A percentile compares a stretch with the other conserved stretches of the same genome.
Conservation (phyloP, 2,888 invertebrate species). For the Parnassius smintheus region DNA sequence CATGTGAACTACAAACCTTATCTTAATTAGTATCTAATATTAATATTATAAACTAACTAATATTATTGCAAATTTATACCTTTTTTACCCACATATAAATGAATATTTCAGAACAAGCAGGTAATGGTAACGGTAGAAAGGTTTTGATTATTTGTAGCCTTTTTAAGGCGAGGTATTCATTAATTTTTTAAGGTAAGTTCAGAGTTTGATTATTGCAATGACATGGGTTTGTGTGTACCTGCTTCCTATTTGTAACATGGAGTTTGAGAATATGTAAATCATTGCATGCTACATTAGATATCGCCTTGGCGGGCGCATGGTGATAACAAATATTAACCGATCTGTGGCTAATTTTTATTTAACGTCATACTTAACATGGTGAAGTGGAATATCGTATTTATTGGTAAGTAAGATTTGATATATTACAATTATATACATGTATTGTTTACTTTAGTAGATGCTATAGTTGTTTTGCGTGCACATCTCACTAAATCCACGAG, state of each 20-base stretch:
- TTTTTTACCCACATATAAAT: conserved; percentile 58
- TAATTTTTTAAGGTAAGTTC: conserved; percentile 58
- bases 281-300: conserved; percentile 58
- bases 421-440: conserved; percentile 34
- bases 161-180: conserved; percentile 65
- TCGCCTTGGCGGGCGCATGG: neutral
- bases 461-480: conserved; percentile 48
- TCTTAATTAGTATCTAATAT: conserved; percentile 69
- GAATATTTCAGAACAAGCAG: conserved; percentile 69
- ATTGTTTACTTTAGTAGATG: conserved; percentile 25
- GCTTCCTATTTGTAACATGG: conserved; percentile 61
- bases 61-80: conserved; percentile 64
- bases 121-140: conserved; percentile 68
- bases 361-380: conserved; percentile 44
- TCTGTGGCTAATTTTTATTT: conserved; percentile 52
- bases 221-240: conserved; percentile 45
- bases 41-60: conserved; percentile 77
- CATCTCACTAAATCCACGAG: conserved; percentile 40
- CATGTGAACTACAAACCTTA: conserved; percentile 78
- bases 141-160: conserved; percentile 67
- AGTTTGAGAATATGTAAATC: conserved; percentile 47
- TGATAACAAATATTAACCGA: conserved; percentile 34
- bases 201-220: conserved; percentile 39
- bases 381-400: conserved; percentile 49
- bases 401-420: conserved; percentile 64